These are phyloP conservation scores for Podarcis lilfordi DNA, from an alignment of 2,797 vertebrate genomes.

Conservation along the genomic window DNA sequence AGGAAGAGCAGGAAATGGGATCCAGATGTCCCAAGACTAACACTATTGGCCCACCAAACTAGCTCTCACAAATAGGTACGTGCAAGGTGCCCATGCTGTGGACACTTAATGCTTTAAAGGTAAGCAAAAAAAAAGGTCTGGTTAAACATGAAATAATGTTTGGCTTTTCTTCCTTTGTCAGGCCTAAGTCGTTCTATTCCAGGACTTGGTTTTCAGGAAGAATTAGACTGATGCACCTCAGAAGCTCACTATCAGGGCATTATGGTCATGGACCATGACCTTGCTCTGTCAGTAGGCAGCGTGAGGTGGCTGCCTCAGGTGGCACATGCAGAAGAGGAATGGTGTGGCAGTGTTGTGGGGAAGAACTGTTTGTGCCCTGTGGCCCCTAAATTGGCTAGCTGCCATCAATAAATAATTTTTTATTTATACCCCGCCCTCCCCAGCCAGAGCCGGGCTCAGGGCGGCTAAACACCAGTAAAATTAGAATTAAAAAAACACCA, in stretches of 20 bases:
- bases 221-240: neutral
- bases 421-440: too few species aligned
- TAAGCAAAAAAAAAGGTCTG: neutral
- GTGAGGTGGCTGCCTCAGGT: neutral
- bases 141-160: neutral
- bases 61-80: neutral
- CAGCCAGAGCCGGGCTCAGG: too few species aligned
- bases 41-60: neutral
- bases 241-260: neutral
- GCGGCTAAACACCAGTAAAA: too few species aligned
- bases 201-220: neutral
- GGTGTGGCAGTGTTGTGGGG: neutral
- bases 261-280: too few species aligned
- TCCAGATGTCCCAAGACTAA: neutral
- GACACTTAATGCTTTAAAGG: neutral
- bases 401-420: too few species aligned
- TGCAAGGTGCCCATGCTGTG: neutral
- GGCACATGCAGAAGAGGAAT: neutral
- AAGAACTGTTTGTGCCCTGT: neutral
- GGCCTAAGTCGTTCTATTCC: neutral
- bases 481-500: too few species aligned
- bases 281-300: neutral
- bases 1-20: neutral
- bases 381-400: neutral
- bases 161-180: neutral